Base-by-base conservation (phyloP, 23 tunicate genomes). In the Halocynthia roretzi region DNA sequence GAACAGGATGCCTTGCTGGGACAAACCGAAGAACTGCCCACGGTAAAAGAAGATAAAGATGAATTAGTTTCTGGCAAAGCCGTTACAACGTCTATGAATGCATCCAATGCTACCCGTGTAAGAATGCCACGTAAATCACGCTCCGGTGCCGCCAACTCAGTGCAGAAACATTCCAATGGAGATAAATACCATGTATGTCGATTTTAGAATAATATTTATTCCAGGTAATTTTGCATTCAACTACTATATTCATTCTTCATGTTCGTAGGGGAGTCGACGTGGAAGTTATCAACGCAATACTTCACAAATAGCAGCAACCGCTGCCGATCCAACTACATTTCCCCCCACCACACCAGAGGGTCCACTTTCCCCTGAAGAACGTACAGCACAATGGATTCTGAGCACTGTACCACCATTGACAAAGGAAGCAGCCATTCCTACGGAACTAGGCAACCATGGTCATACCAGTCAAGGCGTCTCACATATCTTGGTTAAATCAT, bases 311-410 rank as follows among this genome's bases (percentile, higher is more conserved):
- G 17, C 19, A 0, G 44, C 44, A 31, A 31, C 12, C 15, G 12
- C 81, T 62, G 50, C 54, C 0, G 78, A 57, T 11, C n/a, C 78
- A 8, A 44, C 70, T 0, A 67, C 82, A 50, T 62, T 81, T 7
- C 85, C 76, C 62, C 95, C 95, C 70, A 67, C 81, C 14, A 83
- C 95, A 17, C 86, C 95, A 9, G 95, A 88, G 80, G 84, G 57
- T 9, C 83, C 87, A 0, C 50, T 84, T 40, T 91, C 97, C 44
- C 90, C 97, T 49, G 97, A 91, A 82, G 97, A 85, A 53, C 77
- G 97, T n/a, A 91, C 97, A 5, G 97, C 97, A 12, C 97, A 91
- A 56, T 91, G 97, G 97, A 70, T 91, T 12, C 70, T 85, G 7
- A 91, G 70, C 77, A 81, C 53, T 55, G 83, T 82, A 50, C 63